Evolutionary conservation across 37 sponge, comb jelly and placozoan genomes (phyloP), one percentile per base, ranked within the genome.

Genomic region (Corticium candelabrum): DNA sequence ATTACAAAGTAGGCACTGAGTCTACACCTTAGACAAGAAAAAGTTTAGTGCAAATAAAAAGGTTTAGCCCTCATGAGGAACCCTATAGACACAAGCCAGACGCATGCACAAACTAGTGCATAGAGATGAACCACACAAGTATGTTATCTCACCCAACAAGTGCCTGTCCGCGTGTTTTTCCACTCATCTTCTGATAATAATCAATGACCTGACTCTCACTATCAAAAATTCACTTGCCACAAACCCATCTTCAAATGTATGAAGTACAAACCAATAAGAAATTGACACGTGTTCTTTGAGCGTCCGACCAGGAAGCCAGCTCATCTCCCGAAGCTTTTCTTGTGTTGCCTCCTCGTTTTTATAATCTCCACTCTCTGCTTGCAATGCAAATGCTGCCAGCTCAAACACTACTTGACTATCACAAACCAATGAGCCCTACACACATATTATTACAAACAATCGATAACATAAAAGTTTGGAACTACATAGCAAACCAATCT

Each of bases 371-470:
- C 38, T 39, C 11, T 76, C 41, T 5, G 35, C 73, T 15, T 89
- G 89, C 82, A 89, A 79, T 67, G 68, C 83, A 79, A 78, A 82
- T 7, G 89, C 89, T 4, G 89, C 82, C 62, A 89, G 77, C 74
- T 82, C 77, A 57, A 68, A 89, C 27, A 89, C 40, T 0, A 76
- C 77, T n/a, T 74, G 82, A 68, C 82, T 70, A 5, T 15, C 31
- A 70, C 73, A 70, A 4, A 34, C 35, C 62, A 50, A 50, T 27
- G 62, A 50, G 21, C 62, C 62, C 62, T 50, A 50, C 11, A 50
- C 11, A 50, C 15, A 50, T 27, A 50, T n/a, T n/a, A n/a, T n/a
- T n/a, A n/a, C n/a, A n/a, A n/a, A n/a, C n/a, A n/a, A n/a, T n/a
- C n/a, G n/a, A n/a, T n/a, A n/a, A n/a, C n/a, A n/a, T n/a, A n/a